Evolutionary conservation across 1,140 invertebrate genomes (phyloP).

Genomic region (Melitaea cinxia): DNA sequence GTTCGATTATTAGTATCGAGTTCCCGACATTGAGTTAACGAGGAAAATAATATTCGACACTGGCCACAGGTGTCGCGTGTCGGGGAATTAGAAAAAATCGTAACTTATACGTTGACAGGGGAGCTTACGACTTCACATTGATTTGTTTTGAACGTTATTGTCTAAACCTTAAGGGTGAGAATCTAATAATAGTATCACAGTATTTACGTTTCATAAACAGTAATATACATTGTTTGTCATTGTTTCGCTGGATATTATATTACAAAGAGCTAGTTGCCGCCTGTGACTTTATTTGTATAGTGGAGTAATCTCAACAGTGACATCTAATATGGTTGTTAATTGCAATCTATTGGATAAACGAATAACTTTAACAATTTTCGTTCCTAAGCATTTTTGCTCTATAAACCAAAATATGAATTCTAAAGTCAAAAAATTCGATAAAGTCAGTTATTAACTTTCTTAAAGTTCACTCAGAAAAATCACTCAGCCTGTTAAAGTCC

Average conservation of each 20-base stretch:
- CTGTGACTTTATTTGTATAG: background rate
- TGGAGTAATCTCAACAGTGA: background rate
- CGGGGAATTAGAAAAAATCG: constrained; percentile 57
- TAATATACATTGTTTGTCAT: constrained; percentile 26
- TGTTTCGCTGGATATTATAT: constrained; percentile 16
- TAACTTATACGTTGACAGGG: constrained; percentile 33
- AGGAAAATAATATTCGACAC: constrained; percentile 74
- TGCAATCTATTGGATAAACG: no score
- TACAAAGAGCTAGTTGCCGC: background rate
- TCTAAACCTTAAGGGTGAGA: background rate
- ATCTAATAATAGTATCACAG: background rate
- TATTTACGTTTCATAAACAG: constrained; percentile 28
- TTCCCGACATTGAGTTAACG: constrained; percentile 57
- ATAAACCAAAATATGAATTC: no score
- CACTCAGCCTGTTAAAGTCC: no score
- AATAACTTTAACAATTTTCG: no score
- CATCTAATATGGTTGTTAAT: no score
- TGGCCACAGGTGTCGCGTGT: constrained; percentile 61
- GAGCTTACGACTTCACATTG: constrained; percentile 1
- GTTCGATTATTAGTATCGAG: constrained; percentile 69
- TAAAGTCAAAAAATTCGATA: no score
- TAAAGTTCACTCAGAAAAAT: no score
- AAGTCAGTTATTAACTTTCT: no score
- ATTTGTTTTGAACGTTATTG: background rate
- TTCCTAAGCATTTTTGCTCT: no score